Evolutionary conservation across 2,113 vertebrate species (phyloP), one percentile per base, ranked within the genome.

Genomic region (Perca schrenkii): DNA sequence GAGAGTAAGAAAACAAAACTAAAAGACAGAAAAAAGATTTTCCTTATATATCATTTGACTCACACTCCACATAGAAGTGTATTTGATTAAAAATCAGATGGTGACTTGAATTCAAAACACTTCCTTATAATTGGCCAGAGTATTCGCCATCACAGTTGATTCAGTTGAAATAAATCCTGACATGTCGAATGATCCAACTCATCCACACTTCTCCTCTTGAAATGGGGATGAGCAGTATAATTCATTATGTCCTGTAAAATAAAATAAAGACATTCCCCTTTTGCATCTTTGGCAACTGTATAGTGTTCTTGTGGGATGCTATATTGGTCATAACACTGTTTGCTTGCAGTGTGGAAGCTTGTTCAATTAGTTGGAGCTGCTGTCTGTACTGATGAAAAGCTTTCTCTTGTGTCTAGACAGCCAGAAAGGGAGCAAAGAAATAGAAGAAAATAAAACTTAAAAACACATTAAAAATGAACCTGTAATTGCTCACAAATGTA

Each of bases 101-200:
- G n/a, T 36, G 34, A 49, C 70, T 49, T 63, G 60, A 67, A 84
- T 75, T 67, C 4, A 60, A 43, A 73, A 69, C 5, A 68, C 46
- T n/a, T 65, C 10, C 8, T 58, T 17, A 25, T 31, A 58, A 54
- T 4, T 69, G 43, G 25, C 22, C 50, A 53, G 58, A 8, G 14
- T 4, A 28, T 66, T 64, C 19, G n/a, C 16, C n/a, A 54, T 73
- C 47, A 79, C 13, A 64, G 56, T 31, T 69, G n/a, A 74, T 84
- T 36, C 31, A 77, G n/a, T 56, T 58, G 34, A 80, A 60, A 40
- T 56, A 75, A 74, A 65, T 65, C 25, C 43, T 49, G 73, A 61
- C 57, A 11, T 13, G 54, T 62, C 8, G 28, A 74, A 81, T 28
- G 54, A 54, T 46, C 22, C 13, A 28, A 36, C 54, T 65, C 31